A percentile compares a stretch with the other conserved stretches of the same genome.
Conservation (phyloP, 2,888 invertebrate genomes). For the Hoplodrina ambigua region DNA sequence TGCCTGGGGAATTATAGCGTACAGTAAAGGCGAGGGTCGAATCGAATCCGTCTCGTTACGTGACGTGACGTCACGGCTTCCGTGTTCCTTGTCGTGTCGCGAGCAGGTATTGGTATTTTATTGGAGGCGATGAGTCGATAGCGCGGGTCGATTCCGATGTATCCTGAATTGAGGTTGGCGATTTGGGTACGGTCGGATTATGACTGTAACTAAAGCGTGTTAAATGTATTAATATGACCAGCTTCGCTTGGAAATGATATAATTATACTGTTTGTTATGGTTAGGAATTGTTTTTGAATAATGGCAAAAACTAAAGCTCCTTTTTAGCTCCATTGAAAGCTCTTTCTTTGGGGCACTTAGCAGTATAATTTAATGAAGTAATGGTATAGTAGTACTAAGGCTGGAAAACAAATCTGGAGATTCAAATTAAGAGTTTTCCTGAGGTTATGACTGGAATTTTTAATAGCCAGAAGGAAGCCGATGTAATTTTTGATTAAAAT, state of each 20-base stretch:
- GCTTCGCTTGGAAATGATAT: background rate
- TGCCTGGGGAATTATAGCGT: conserved; percentile 43
- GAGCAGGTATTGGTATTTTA: conserved; percentile 65
- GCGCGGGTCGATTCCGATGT: conserved; percentile 35
- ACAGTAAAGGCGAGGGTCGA: conserved; percentile 45
- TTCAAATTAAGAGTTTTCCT: conserved; percentile 32
- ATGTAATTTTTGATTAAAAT: conserved; percentile 51
- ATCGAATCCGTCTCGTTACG: conserved; percentile 49
- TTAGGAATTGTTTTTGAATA: background rate
- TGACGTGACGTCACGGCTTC: conserved; percentile 55
- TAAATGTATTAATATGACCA: background rate
- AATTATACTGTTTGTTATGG: background rate
- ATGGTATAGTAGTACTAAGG: conserved; percentile 1
- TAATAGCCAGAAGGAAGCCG: conserved; percentile 23
- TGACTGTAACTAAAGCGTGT: conserved; percentile 11
- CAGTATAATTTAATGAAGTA: conserved; percentile 23
- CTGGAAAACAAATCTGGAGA: conserved; percentile 36
- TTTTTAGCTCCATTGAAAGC: background rate
- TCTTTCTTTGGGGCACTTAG: background rate
- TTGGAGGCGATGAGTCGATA: conserved; percentile 58
- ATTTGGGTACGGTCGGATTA: conserved; percentile 32
- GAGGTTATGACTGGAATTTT: conserved; percentile 40
- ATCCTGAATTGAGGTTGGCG: conserved; percentile 27
- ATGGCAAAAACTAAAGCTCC: background rate
- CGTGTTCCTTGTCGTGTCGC: conserved; percentile 55